These are phyloP conservation scores for Phymanthus crucifer DNA, from an alignment of 92 coral and sea anemone genomes.

Conservation along the genomic window DNA sequence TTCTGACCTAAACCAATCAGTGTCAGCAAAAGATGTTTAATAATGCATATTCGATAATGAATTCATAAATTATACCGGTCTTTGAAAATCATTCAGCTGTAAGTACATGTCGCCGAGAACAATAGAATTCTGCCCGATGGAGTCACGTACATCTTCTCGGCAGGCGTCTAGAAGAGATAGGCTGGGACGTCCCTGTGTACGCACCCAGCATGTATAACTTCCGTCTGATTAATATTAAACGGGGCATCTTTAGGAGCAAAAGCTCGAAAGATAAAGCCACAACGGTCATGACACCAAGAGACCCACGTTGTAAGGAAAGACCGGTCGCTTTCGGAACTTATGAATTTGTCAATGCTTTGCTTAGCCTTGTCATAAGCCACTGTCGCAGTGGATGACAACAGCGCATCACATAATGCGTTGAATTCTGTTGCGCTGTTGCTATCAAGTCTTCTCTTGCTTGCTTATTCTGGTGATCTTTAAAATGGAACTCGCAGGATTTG, in stretches of 20 bases:
- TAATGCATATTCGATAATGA: too few relatives aligned
- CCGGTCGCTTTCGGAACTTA: neutral
- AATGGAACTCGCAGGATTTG: constrained; percentile 45
- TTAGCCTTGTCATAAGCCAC: constrained; percentile 16
- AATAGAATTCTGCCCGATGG: too few relatives aligned
- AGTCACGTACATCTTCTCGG: constrained; percentile 39
- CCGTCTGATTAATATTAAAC: constrained; percentile 36
- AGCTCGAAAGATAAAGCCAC: constrained; percentile 42
- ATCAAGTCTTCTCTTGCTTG: constrained; percentile 35
- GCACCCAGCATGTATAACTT: constrained; percentile 44
- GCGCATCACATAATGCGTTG: constrained; percentile 22
- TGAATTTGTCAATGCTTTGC: constrained; percentile 19
- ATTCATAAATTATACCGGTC: too few relatives aligned
- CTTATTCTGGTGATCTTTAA: constrained; percentile 31
- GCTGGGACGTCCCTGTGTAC: constrained; percentile 34
- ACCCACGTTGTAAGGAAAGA: constrained; percentile 14
- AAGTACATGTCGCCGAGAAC: too few relatives aligned
- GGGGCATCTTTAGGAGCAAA: constrained; percentile 40
- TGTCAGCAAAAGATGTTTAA: too few relatives aligned
- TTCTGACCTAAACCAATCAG: too few relatives aligned
- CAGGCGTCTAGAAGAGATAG: constrained; percentile 37
- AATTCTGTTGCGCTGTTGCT: constrained; percentile 6
- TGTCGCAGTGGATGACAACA: constrained; percentile 12
- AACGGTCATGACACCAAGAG: constrained; percentile 43
- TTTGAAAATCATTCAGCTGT: too few relatives aligned